Percentiles rank a stretch among this genome's conserved stretches.
Conservation (phyloP, 2,797 vertebrate genomes). For the Melanotaenia trifasciata region DNA sequence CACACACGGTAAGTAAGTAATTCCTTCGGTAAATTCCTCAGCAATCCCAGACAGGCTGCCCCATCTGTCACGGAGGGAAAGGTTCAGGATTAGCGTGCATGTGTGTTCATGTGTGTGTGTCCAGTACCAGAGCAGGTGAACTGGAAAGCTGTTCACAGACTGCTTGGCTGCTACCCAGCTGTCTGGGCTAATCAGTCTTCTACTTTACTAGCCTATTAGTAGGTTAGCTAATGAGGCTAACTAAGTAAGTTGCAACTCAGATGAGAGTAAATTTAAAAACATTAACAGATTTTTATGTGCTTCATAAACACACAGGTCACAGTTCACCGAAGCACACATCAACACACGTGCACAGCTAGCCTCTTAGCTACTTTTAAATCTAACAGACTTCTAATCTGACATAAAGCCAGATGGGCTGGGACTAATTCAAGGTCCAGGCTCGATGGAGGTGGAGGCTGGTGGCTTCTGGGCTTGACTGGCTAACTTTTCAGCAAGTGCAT, state of each 20-base stretch:
- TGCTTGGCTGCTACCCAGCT: conserved; percentile 42
- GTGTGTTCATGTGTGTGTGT: conserved; percentile 3
- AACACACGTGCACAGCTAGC: neutral
- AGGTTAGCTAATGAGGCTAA: conserved; percentile 24
- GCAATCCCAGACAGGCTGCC: conserved; percentile 68
- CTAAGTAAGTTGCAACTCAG: conserved; percentile 3
- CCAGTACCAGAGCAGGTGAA: conserved; percentile 43
- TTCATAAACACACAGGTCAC: neutral
- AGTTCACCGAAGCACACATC: neutral
- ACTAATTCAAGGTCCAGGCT: conserved; percentile 48
- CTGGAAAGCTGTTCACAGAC: conserved; percentile 53
- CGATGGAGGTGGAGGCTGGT: conserved; percentile 16
- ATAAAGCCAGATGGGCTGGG: conserved; percentile 55
- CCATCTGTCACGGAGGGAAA: conserved; percentile 74
- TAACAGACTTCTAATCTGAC: conserved; percentile 61
- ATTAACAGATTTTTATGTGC: neutral
- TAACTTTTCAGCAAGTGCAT: no score
- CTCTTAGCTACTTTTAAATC: conserved; percentile 29
- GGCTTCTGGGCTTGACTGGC: conserved; percentile 2
- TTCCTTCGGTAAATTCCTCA: conserved; percentile 69
- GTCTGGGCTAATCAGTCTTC: conserved; percentile 25
- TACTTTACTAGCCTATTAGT: conserved; percentile 61
- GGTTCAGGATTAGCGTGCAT: conserved; percentile 71
- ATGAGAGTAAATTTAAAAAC: neutral
- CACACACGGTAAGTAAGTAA: conserved; percentile 43